Evolutionary conservation across 2,888 invertebrate species (phyloP).

Genomic region (Pollenia labialis): DNA sequence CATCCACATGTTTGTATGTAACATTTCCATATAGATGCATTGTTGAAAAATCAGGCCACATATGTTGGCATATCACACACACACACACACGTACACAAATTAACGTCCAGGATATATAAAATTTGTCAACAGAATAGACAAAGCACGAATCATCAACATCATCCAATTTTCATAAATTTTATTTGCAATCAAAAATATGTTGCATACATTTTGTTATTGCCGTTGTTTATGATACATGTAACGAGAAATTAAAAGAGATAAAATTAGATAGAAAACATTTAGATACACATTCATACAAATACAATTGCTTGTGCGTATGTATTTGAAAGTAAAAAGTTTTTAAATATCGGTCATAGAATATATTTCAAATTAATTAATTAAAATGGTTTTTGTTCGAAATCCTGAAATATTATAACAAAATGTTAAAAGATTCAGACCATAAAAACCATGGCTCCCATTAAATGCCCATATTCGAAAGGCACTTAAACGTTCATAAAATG

Average conservation of each 20-base stretch:
- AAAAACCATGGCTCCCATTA: too few relatives aligned
- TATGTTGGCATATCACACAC: background rate
- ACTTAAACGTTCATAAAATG: too few relatives aligned
- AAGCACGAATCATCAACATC: slow-evolving; percentile 25
- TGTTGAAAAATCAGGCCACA: slow-evolving; percentile 30
- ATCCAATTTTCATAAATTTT: slow-evolving; percentile 69
- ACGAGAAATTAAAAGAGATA: slow-evolving; percentile 7
- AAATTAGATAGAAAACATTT: background rate
- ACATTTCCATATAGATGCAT: background rate
- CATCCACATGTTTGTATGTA: background rate
- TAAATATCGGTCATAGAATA: too few relatives aligned
- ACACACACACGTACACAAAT: slow-evolving; percentile 22
- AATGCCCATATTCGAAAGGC: too few relatives aligned
- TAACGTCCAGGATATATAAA: slow-evolving; percentile 20
- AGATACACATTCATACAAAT: too few relatives aligned
- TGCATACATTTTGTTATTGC: slow-evolving; percentile 17
- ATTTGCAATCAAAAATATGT: slow-evolving; percentile 25
- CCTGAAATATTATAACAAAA: too few relatives aligned
- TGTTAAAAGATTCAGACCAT: too few relatives aligned
- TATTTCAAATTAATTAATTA: background rate
- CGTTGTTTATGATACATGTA: slow-evolving; percentile 47
- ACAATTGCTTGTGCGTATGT: too few relatives aligned
- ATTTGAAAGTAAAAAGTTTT: too few relatives aligned
- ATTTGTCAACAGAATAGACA: slow-evolving; percentile 43
- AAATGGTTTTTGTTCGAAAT: background rate